Evolutionary conservation across 92 coral and sea anemone species (phyloP).

Genomic region (Bergia puertoricense): DNA sequence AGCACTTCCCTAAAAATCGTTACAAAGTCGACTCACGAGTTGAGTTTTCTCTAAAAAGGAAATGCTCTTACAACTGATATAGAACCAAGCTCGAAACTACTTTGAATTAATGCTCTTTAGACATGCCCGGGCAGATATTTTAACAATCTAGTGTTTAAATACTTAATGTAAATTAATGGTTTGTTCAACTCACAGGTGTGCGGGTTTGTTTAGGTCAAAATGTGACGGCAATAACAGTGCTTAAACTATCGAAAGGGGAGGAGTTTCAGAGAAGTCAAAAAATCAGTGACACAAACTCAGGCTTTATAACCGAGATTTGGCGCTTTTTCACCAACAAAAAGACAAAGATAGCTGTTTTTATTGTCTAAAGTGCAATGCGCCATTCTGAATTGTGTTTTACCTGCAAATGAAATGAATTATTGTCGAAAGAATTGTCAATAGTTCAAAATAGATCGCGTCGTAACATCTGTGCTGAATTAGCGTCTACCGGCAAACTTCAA

Average conservation of each 20-base stretch:
- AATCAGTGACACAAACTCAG: background rate
- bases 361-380: background rate
- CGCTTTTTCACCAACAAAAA: conserved; percentile 9
- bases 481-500: background rate
- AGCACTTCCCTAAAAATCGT: background rate
- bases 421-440: background rate
- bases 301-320: background rate
- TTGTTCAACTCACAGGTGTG: conserved; percentile 39
- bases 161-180: conserved; percentile 31
- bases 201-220: conserved; percentile 11
- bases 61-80: too few relatives aligned
- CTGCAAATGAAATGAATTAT: background rate
- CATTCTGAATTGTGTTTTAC: background rate
- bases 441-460: conserved; percentile 2
- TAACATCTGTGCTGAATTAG: conserved; percentile 24
- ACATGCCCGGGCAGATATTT: conserved; percentile 39
- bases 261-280: background rate
- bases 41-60: background rate
- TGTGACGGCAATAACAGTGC: conserved; percentile 11
- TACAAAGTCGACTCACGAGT: background rate
- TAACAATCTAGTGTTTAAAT: conserved; percentile 17
- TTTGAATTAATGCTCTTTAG: background rate
- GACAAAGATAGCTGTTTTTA: background rate
- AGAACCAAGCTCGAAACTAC: background rate
- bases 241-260: background rate